These are phyloP conservation scores for Chaenodraco wilsoni DNA, from an alignment of 2,797 vertebrate species.

Conservation along the genomic window DNA sequence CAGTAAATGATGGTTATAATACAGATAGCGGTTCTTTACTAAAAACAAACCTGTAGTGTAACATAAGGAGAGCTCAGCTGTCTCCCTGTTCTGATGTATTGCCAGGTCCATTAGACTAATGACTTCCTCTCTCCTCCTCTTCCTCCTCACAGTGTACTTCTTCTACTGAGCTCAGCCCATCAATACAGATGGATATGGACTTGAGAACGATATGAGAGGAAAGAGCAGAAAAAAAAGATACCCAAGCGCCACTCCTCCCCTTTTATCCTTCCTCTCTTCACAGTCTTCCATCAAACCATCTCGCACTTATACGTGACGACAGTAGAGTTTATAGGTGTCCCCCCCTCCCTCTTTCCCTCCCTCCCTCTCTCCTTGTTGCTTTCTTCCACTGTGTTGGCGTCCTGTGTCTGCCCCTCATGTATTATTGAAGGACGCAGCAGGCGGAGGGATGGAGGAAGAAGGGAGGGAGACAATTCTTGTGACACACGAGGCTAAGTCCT, in stretches of 20 bases:
- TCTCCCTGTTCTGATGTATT: constrained; percentile 1
- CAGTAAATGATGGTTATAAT: constrained; percentile 40
- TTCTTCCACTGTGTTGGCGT: constrained; percentile 52
- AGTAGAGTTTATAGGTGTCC: constrained; percentile 66
- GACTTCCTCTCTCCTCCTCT: constrained; percentile 30
- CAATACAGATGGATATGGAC: constrained; percentile 65
- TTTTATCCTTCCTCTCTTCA: constrained; percentile 62
- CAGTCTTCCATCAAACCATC: constrained; percentile 77
- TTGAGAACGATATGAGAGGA: constrained; percentile 66
- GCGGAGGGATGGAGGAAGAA: constrained; percentile 40
- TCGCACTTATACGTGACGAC: constrained; percentile 71
- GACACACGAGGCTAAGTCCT: constrained; percentile 33
- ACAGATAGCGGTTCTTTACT: background rate
- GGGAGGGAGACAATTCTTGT: constrained; percentile 41
- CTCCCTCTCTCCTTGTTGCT: constrained; percentile 52
- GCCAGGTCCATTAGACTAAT: constrained; percentile 50
- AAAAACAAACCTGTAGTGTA: background rate
- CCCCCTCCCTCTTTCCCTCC: constrained; percentile 27
- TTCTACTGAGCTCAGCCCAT: constrained; percentile 81
- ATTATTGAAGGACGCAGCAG: constrained; percentile 70
- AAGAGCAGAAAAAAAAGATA: constrained; percentile 58
- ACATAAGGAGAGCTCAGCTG: background rate
- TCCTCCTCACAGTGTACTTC: constrained; percentile 82
- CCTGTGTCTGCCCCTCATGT: constrained; percentile 70
- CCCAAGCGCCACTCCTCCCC: constrained; percentile 57